Conservation (phyloP, 2,113 vertebrate genomes). For the Nycticryphes semicollaris region DNA sequence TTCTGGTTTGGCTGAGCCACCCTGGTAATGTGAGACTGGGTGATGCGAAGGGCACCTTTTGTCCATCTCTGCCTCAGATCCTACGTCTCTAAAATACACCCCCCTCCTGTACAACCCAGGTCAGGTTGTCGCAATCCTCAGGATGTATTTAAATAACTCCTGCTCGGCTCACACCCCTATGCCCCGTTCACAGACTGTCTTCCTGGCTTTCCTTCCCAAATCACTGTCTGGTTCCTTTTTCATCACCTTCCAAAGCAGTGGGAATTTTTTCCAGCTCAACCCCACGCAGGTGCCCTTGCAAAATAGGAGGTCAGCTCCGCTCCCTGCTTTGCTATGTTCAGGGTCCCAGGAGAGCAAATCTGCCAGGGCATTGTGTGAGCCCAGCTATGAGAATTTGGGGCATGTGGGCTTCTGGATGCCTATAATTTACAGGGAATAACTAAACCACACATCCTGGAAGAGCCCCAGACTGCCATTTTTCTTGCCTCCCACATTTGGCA, state of each 20-base stretch:
- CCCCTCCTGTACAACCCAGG: not conserved
- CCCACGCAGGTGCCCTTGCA: not conserved
- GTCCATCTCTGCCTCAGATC: not conserved
- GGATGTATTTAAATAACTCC: not conserved
- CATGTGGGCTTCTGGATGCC: not conserved
- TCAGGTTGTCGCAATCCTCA: not conserved
- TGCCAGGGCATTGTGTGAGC: not conserved
- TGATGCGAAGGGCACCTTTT: not conserved
- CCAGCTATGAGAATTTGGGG: not conserved
- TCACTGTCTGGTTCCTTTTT: not conserved
- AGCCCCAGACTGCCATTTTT: not conserved
- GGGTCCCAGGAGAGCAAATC: not conserved
- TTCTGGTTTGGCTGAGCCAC: not conserved
- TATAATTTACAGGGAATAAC: slow-evolving; percentile 6
- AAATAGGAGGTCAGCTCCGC: not conserved
- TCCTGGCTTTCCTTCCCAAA: not conserved
- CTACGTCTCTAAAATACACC: not conserved
- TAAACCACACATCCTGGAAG: slow-evolving; percentile 40
- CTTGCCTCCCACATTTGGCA: slow-evolving; percentile 18
- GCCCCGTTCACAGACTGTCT: not conserved
- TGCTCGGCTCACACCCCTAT: not conserved
- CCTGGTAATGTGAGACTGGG: not conserved
- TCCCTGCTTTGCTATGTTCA: not conserved
- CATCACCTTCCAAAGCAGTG: not conserved
- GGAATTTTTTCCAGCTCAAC: not conserved